A percentile compares a stretch with the other conserved stretches of the same genome.
These are phyloP conservation scores for Lepidotrigona ventralis DNA, from an alignment of 1,140 invertebrate species.

Conservation along the genomic window DNA sequence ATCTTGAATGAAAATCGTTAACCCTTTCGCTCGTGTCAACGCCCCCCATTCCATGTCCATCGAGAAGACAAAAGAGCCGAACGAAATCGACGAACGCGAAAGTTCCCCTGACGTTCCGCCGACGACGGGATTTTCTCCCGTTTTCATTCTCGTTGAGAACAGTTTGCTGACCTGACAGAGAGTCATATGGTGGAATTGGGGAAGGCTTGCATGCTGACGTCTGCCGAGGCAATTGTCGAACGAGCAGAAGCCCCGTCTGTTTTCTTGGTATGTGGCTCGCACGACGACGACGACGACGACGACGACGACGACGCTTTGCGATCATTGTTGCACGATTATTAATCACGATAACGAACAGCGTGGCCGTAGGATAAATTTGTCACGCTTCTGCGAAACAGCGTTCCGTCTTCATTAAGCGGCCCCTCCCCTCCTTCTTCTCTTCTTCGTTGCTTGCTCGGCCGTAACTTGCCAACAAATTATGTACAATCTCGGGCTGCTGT, in stretches of 20 bases:
- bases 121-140: slow-evolving; percentile 9
- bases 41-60: neutral
- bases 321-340: slow-evolving; percentile 45
- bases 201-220: slow-evolving; percentile 18
- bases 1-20: slow-evolving; percentile 5
- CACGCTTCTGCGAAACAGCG: slow-evolving; percentile 40
- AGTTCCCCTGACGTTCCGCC: neutral
- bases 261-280: slow-evolving; percentile 33
- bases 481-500: neutral
- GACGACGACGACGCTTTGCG: neutral
- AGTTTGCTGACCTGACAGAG: slow-evolving; percentile 18
- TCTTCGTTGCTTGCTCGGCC: neutral
- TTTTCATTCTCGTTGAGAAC: slow-evolving; percentile 41
- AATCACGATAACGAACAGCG: slow-evolving; percentile 54
- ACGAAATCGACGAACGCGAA: neutral
- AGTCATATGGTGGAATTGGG: slow-evolving; percentile 8
- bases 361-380: slow-evolving; percentile 11
- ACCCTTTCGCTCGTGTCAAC: slow-evolving; percentile 3
- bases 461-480: neutral
- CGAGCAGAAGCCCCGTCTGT: slow-evolving; percentile 10
- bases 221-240: slow-evolving; percentile 54
- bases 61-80: neutral
- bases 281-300: neutral
- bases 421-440: neutral
- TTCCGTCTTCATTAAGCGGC: slow-evolving; percentile 39